Evolutionary conservation across 2,888 invertebrate genomes (phyloP).

Genomic region (Epistrophe grossulariae): DNA sequence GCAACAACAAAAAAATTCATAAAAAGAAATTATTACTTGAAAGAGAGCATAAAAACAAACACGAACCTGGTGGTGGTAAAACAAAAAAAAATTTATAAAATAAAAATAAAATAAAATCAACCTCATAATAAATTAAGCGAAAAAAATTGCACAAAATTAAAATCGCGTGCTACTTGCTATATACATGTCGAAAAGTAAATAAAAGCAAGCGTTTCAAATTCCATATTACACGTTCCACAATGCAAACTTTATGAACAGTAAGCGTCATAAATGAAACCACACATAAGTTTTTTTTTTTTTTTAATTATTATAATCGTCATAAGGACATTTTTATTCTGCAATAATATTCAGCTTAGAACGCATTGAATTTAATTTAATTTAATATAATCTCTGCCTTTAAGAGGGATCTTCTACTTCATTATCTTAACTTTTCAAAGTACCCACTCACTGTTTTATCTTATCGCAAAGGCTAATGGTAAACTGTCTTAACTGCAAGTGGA

Average conservation of each 20-base stretch:
- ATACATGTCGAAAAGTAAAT: conserved; percentile 58
- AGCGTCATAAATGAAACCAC: neutral
- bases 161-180: conserved; percentile 61
- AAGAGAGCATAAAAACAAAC: conserved; percentile 60
- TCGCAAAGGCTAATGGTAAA: too few relatives aligned
- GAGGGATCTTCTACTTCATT: too few relatives aligned
- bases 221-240: conserved; percentile 20
- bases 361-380: too few relatives aligned
- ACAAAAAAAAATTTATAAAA: neutral
- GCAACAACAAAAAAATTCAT: conserved; percentile 38
- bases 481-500: too few relatives aligned
- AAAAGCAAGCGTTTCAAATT: conserved; percentile 36
- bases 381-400: too few relatives aligned
- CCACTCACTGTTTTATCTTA: too few relatives aligned
- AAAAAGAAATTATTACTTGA: conserved; percentile 70
- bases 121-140: conserved; percentile 15
- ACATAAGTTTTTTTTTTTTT: neutral
- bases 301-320: too few relatives aligned
- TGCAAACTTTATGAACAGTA: conserved; percentile 28
- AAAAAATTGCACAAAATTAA: conserved; percentile 62
- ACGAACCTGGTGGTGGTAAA: conserved; percentile 5
- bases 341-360: too few relatives aligned
- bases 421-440: too few relatives aligned
- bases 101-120: neutral
- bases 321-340: too few relatives aligned